phyloP scores from a whole-genome alignment of 2,888 invertebrate species.

The Trissoscelio sp. region DNA sequence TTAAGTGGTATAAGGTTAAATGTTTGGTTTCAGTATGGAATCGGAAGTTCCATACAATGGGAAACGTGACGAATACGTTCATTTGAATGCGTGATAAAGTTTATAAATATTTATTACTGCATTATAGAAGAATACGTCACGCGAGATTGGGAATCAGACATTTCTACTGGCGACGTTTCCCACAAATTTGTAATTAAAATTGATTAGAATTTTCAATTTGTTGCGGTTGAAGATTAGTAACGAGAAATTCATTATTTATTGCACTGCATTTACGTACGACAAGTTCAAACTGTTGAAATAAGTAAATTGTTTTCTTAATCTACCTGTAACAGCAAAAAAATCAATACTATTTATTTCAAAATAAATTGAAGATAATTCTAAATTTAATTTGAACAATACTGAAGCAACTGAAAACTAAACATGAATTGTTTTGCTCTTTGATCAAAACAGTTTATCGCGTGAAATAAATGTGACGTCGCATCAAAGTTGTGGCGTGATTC shows the following conservation, averaged over 20 bases:
- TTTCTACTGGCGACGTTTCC: constrained; percentile 23
- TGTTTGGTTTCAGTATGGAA: constrained; percentile 27
- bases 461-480: constrained; percentile 16
- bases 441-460: neutral
- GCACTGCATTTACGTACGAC: too few species aligned
- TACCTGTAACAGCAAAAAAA: constrained; percentile 42
- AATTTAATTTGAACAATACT: too few species aligned
- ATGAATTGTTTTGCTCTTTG: neutral
- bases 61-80: constrained; percentile 56
- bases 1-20: constrained; percentile 22
- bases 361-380: too few species aligned
- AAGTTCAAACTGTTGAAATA: too few species aligned
- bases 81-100: constrained; percentile 56
- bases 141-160: constrained; percentile 43
- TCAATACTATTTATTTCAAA: too few species aligned
- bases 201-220: constrained; percentile 39
- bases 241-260: too few species aligned
- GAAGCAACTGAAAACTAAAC: too few species aligned
- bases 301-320: constrained; percentile 15
- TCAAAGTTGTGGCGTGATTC: constrained; percentile 31
- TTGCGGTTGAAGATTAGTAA: neutral
- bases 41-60: constrained; percentile 23
- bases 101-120: constrained; percentile 58
- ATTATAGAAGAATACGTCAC: constrained; percentile 48
- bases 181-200: constrained; percentile 50